phyloP scores from a whole-genome alignment of 2,113 vertebrate species.

The Aleadryas rufinucha region DNA sequence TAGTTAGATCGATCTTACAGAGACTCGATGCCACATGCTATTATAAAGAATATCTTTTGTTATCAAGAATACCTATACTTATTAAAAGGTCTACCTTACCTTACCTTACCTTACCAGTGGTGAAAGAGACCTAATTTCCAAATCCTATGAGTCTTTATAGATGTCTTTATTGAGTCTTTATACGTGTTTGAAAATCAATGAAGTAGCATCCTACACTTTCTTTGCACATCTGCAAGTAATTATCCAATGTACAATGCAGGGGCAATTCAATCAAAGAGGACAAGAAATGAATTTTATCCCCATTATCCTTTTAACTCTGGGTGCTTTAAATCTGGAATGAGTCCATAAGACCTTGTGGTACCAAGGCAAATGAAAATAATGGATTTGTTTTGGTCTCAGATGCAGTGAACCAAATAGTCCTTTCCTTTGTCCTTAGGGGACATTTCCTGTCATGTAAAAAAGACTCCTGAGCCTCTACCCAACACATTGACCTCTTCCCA shows the following conservation, averaged over 20 bases:
- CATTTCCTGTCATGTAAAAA: neutral
- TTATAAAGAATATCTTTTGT: neutral
- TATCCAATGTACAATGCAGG: neutral
- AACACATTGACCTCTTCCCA: neutral
- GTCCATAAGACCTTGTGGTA: neutral
- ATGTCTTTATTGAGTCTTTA: too few species aligned
- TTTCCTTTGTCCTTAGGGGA: neutral
- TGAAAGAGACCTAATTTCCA: neutral
- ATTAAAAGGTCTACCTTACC: neutral
- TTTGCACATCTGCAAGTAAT: neutral
- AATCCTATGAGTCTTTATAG: neutral
- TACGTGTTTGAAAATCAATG: neutral
- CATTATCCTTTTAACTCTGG: neutral
- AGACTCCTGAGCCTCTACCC: neutral
- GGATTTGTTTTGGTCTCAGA: neutral
- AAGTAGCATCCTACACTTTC: neutral
- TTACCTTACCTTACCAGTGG: neutral
- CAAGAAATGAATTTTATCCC: neutral
- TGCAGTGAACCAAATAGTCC: neutral
- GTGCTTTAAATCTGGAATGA: neutral
- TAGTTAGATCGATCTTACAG: neutral
- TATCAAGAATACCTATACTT: neutral
- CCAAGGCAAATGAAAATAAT: neutral
- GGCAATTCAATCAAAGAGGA: neutral
- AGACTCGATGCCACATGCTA: neutral